phyloP scores from a whole-genome alignment of 2,797 vertebrate genomes.

The Pipistrellus nathusii region DNA sequence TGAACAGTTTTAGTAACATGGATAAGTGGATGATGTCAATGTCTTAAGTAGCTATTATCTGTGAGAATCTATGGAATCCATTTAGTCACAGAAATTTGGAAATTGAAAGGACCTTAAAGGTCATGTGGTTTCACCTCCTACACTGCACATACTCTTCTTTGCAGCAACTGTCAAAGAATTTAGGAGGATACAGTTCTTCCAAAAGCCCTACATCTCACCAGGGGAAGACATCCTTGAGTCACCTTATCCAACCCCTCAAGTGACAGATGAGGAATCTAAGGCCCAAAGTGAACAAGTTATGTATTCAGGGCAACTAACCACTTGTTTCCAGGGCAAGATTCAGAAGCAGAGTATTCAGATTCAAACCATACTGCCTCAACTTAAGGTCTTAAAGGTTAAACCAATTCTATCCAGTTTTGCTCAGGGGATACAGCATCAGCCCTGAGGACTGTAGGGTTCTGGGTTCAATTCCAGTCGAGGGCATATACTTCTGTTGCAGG shows the following conservation, averaged over 20 bases:
- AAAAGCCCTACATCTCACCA: neutral
- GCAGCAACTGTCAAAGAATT: neutral
- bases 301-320: neutral
- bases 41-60: constrained; percentile 75
- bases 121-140: constrained; percentile 41
- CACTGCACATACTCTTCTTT: neutral
- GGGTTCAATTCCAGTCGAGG: too few relatives aligned
- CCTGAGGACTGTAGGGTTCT: too few relatives aligned
- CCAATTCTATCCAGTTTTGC: too few relatives aligned
- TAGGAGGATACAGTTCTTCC: neutral
- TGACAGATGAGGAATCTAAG: neutral
- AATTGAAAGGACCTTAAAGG: constrained; percentile 47
- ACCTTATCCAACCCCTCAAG: neutral
- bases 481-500: too few relatives aligned
- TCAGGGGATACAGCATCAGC: too few relatives aligned
- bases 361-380: neutral
- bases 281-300: neutral
- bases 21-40: constrained; percentile 78
- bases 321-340: neutral
- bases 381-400: neutral
- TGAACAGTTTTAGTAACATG: constrained; percentile 69
- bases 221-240: neutral
- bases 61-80: constrained; percentile 50
- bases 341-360: neutral
- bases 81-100: constrained; percentile 66